Conservation (phyloP, 2,888 invertebrate genomes). For the Hybos culiciformis region DNA sequence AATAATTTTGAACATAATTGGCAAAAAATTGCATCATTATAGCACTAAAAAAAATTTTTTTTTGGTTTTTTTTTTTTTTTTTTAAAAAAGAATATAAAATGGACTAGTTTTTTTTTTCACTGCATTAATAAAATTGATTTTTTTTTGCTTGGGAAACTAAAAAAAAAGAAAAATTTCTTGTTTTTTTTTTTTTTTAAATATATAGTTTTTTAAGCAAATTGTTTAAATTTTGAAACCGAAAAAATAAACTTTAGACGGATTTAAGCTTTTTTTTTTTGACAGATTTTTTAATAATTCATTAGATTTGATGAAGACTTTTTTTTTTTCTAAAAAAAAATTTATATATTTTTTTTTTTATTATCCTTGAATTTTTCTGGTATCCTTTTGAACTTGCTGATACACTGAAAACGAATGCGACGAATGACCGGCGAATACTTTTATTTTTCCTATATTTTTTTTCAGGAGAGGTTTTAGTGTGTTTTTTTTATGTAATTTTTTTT, state of each 20-base stretch:
- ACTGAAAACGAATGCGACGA: slow-evolving; percentile 2
- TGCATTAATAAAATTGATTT: too few species aligned
- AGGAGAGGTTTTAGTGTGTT: too few species aligned
- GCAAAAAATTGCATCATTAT: too few species aligned
- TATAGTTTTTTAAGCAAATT: too few species aligned
- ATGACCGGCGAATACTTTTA: too few species aligned
- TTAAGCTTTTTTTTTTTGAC: slow-evolving; percentile 18
- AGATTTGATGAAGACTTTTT: slow-evolving; percentile 1
- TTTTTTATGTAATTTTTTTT: too few species aligned
- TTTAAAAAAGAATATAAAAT: too few species aligned
- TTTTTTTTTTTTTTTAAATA: neutral
- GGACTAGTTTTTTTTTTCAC: too few species aligned
- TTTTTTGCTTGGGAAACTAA: neutral
- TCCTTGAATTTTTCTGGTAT: neutral
- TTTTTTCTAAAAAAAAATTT: neutral
- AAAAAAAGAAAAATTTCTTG: neutral
- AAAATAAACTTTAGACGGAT: slow-evolving; percentile 39
- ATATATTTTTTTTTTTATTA: neutral
- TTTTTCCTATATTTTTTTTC: too few species aligned
- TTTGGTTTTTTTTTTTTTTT: too few species aligned
- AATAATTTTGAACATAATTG: neutral
- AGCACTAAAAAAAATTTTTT: too few species aligned
- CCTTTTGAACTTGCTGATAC: slow-evolving; percentile 2
- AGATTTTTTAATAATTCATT: neutral
- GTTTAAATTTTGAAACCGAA: slow-evolving; percentile 26